Evolutionary conservation across 1,140 invertebrate genomes (phyloP), one percentile per base, ranked within the genome.

Genomic region (Maniola jurtina): DNA sequence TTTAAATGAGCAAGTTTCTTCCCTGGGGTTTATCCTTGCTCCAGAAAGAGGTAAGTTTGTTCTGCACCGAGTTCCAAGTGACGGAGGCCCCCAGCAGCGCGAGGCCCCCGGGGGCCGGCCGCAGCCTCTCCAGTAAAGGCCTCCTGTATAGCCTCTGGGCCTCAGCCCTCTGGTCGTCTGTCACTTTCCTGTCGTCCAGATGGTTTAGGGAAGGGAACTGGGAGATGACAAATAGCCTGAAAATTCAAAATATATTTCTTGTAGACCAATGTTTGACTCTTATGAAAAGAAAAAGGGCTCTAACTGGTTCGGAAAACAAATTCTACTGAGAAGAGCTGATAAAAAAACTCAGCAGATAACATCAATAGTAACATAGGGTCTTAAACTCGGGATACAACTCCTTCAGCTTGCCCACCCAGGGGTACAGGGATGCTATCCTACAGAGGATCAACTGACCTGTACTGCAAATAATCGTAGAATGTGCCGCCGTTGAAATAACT

Each of bases 401-500:
- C n/a, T n/a, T n/a, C n/a, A n/a, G n/a, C n/a, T n/a, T n/a, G n/a
- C n/a, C n/a, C n/a, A n/a, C n/a, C n/a, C n/a, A n/a, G n/a, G n/a
- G n/a, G n/a, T n/a, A n/a, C n/a, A n/a, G n/a, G n/a, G n/a, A n/a
- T n/a, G n/a, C n/a, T n/a, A n/a, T n/a, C n/a, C n/a, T n/a, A n/a
- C n/a, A n/a, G n/a, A n/a, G 25, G 25, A 25, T 4, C 6, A n/a
- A 71, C 69, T 84, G 88, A 96, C 95, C 95, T 95, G 83, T 96
- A 97, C 73, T 96, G 95, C 11, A 95, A 78, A 80, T 96, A 95
- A 77, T 96, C 95, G 75, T 94, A 94, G 73, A 94, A 95, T 25
- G 93, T 94, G 35, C 94, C 95, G 40, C 94, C 94, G 73, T 95
- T 95, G 60, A 96, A 92, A 81, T 94, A 95, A 76, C 94, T 95